Percentiles rank a stretch among this genome's conserved stretches.
Evolutionary conservation across 2,888 invertebrate species (phyloP).

Genomic region (Exocentrus adspersus): DNA sequence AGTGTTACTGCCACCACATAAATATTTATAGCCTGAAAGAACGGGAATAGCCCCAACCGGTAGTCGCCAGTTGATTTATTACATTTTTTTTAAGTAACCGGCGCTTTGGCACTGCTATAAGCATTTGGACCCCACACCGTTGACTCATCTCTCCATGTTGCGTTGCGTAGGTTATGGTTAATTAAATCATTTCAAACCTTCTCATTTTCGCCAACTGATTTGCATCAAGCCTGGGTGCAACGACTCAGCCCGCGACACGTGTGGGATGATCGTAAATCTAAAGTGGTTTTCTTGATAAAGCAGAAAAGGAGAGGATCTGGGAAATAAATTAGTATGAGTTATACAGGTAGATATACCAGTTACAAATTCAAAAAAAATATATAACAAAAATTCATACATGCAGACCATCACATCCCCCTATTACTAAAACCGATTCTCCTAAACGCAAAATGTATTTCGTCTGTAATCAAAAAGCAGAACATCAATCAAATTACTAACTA

Average conservation of each 20-base stretch:
- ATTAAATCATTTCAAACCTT: constrained; percentile 13
- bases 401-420: no score
- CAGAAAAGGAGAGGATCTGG: not conserved
- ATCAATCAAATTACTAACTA: constrained; percentile 1
- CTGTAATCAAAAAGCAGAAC: not conserved
- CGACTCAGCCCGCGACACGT: not conserved
- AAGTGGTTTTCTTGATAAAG: not conserved
- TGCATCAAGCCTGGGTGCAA: constrained; percentile 8
- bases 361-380: no score
- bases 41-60: constrained; percentile 1
- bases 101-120: no score
- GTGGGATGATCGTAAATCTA: constrained; percentile 10
- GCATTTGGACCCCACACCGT: not conserved
- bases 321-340: not conserved
- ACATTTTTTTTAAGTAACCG: not conserved
- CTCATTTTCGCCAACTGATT: constrained; percentile 10
- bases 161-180: constrained; percentile 24
- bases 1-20: not conserved
- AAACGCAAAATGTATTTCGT: not conserved
- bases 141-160: constrained; percentile 17
- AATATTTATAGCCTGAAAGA: not conserved
- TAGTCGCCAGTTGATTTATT: not conserved
- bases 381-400: no score
- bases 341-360: no score
- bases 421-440: not conserved